Evolutionary conservation across 2,888 invertebrate genomes (phyloP), one percentile per base, ranked within the genome.

Genomic region (Hedychridium roseum): DNA sequence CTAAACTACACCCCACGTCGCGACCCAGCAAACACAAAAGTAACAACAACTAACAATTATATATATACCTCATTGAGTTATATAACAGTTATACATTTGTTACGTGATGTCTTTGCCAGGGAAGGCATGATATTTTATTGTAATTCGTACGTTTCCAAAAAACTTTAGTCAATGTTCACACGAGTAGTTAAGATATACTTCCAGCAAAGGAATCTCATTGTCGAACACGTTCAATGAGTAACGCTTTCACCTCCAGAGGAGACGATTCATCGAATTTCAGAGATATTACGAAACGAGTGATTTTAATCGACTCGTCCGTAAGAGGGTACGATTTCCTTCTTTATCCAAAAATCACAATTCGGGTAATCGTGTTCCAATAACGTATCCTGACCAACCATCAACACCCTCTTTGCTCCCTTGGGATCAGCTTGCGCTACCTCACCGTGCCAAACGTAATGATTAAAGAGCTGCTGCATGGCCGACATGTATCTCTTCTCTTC

Each of bases 381-480:
- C 9, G 86, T 82, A 73, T 91, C 91, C 73, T 91, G 90, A 0
- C 84, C 89, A 1, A 92, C 85, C 16, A 88, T 82, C 27, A 91
- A 80, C 11, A 91, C 82, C 53, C 82, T 81, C 32, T 80, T 77
- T 2, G 75, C 77, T 7, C 59, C 68, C 6, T 83, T 81, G 21
- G 82, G 79, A 44, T 85, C 85, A 4, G 84, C 83, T n/a, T 86
- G 85, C 7, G 85, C 80, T 44, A 90, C 80, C 56, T 83, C 84
- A n/a, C 90, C 92, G 59, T 89, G 86, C 83, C 88, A 86, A 1
- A 92, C 90, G 67, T 86, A 94, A 66, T 89, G 86, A 77, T 91
- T 92, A 78, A 94, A 94, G 20, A 92, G 79, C 56, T 88, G 87
- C 70, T 92, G 91, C 83, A 93, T 89, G 7, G 91, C 88, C 0